Evolutionary conservation across 2,113 vertebrate species (phyloP), one percentile per base, ranked within the genome.

Genomic region (Chaetodon trifascialis): DNA sequence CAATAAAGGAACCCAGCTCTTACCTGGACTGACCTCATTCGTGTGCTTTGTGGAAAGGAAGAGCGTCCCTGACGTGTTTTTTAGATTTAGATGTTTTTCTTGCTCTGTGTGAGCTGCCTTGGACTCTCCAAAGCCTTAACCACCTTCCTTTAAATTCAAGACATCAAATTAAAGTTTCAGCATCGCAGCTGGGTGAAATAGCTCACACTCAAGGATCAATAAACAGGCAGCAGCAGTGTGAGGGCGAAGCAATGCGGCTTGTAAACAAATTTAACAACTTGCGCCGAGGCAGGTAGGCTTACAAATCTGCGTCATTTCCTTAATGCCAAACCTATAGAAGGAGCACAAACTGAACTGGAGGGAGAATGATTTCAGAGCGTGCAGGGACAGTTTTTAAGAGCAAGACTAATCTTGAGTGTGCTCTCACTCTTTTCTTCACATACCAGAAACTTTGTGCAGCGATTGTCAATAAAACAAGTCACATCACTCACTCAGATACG

Each of bases 1-100:
- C 85, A 54, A 84, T 90, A 10, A n/a, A 51, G 56, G 76, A 46
- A 58, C 74, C 83, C 38, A 58, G 21, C 69, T 80, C 64, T 84
- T 25, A 82, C 77, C 84, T 79, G 66, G 8, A 16, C 4, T 80
- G 83, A 89, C 86, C 84, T 83, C 19, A 34, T 63, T 23, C 6
- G 3, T 15, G 52, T 3, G 49, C 49, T 46, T 25, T 25, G 19
- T 38, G 54, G 17, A 52, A 46, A 62, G 58, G 65, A 47, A 60
- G 52, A 70, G 5, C 4, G 7, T 46, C 60, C 52, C 38, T n/a
- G 70, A 52, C 47, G 15, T 36, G 36, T 55, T 72, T 77, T 77
- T 66, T 6, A 21, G 58, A 51, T 42, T 83, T 17, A 46, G 54
- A 25, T 40, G 9, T 15, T 47, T 56, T 83, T 73, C 68, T 70